Evolutionary conservation across 2,888 invertebrate species (phyloP), one percentile per base, ranked within the genome.

Genomic region (Rhamphomyia laevipes): DNA sequence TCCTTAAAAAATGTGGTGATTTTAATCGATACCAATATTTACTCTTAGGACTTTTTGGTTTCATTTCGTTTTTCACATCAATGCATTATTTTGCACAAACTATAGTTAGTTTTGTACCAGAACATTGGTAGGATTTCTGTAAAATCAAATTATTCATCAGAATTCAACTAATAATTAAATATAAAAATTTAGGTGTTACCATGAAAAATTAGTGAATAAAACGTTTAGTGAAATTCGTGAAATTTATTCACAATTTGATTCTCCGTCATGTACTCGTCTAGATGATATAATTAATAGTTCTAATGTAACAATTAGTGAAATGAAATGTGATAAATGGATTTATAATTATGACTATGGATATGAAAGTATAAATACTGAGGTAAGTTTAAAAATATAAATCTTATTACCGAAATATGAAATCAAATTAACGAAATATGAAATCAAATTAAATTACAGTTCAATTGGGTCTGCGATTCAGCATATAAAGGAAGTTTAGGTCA

Each of bases 291-390:
- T 58, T 37, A 58, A 59, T 45, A 55, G 56, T 1, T 53, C 54
- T 1, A 9, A 27, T 27, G 50, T 55, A n/a, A 43, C 48, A 13
- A 50, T 51, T 12, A 54, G 45, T 3, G 42, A 41, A 10, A 37
- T 45, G 21, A 51, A 51, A 15, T 76, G 75, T 55, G 50, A 66
- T 21, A 71, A 74, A 13, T 81, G 78, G 78, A 66, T 71, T 18
- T 82, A 75, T 58, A 73, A 75, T 49, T 70, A 67, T 31, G 73
- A 74, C 16, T 72, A 71, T 57, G 72, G 71, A 30, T 76, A 75
- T 55, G 64, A 73, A 45, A 80, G 80, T 55, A 73, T 81, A 42
- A 76, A 78, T 10, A 75, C 80, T 45, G 76, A 81, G 71, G 81
- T 81, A 64, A 60, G 60, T 52, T 2, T 2, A 46, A 40, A n/a